phyloP scores from a whole-genome alignment of 2,113 vertebrate genomes.

The Myrmecophaga tridactyla region DNA sequence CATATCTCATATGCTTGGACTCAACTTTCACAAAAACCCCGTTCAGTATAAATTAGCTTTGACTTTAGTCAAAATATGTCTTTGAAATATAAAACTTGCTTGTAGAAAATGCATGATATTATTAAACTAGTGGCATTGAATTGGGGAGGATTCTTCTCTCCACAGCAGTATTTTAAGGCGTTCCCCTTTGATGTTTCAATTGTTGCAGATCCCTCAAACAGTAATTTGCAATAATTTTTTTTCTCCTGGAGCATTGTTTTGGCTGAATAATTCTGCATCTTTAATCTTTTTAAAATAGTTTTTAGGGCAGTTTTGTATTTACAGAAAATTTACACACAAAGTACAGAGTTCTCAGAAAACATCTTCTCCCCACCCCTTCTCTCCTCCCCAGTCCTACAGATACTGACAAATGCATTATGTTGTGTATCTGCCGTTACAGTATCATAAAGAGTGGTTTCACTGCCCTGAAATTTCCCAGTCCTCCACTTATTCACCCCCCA shows the following conservation, averaged over 20 bases:
- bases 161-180: background rate
- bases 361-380: no score
- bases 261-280: background rate
- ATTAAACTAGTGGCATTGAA: background rate
- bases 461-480: no score
- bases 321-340: no score
- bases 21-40: background rate
- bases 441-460: no score
- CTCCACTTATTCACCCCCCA: no score
- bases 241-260: background rate
- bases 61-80: background rate
- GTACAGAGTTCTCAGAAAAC: no score
- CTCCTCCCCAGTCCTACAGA: no score
- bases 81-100: background rate
- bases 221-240: background rate
- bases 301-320: no score
- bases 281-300: background rate
- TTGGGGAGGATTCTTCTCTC: background rate
- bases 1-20: background rate
- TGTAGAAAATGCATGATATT: background rate
- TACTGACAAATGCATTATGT: no score
- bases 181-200: background rate
- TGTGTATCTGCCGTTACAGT: no score
- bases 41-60: background rate
- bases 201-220: background rate